phyloP scores from a whole-genome alignment of 53 echinoderm and acorn worm species.

The Antedon mediterranea region DNA sequence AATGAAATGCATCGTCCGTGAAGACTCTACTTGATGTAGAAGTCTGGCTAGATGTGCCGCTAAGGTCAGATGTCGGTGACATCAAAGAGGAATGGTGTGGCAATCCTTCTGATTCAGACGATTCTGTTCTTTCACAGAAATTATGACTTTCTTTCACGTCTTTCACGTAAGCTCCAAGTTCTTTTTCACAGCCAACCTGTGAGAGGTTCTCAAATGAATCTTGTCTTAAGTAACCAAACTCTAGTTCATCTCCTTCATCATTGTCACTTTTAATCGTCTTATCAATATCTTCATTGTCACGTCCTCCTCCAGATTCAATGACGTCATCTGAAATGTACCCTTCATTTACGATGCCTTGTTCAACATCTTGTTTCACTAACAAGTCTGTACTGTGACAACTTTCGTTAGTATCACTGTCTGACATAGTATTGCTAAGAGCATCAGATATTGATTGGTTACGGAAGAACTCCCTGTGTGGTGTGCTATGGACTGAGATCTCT shows the following conservation, averaged over 20 bases:
- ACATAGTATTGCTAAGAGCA: not conserved
- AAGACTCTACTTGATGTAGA: not conserved
- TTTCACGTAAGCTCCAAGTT: not conserved
- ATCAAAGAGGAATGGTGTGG: not conserved
- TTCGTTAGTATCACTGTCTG: not conserved
- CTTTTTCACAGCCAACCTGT: not conserved
- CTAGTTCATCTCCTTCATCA: not conserved
- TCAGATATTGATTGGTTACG: not conserved
- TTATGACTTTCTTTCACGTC: not conserved
- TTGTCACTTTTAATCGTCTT: too few relatives aligned
- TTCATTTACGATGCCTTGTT: not conserved
- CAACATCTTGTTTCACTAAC: not conserved
- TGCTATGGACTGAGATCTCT: not conserved
- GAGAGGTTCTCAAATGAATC: not conserved
- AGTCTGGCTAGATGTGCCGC: not conserved
- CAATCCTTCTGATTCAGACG: not conserved
- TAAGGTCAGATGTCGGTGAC: not conserved
- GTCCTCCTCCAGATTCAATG: not conserved
- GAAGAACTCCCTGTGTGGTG: not conserved
- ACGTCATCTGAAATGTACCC: not conserved
- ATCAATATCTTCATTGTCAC: not conserved
- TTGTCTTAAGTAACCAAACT: not conserved
- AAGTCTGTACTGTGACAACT: not conserved
- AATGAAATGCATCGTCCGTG: slow-evolving; percentile 6
- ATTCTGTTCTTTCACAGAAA: not conserved